Evolutionary conservation across 2,113 vertebrate genomes (phyloP).

Genomic region (Cisticola juncidis): DNA sequence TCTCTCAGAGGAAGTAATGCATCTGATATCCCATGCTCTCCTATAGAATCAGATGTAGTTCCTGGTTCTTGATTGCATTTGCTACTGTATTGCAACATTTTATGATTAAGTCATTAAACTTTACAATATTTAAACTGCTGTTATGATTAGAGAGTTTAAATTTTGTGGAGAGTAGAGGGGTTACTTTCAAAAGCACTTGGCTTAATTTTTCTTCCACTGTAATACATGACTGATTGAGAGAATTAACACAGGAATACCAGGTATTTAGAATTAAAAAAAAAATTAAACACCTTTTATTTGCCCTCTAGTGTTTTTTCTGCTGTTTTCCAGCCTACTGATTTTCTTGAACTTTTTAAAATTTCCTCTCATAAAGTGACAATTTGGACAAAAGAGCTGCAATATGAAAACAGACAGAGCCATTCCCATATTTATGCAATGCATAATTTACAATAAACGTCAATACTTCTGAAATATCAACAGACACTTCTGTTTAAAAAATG

Average conservation of each 20-base stretch:
- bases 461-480: background rate
- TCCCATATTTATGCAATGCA: background rate
- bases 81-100: constrained; percentile 46
- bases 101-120: constrained; percentile 58
- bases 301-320: background rate
- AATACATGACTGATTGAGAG: background rate
- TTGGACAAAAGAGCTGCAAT: background rate
- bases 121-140: constrained; percentile 31
- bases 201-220: constrained; percentile 2
- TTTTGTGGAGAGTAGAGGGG: background rate
- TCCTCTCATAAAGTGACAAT: background rate
- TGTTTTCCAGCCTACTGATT: background rate
- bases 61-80: constrained; percentile 31
- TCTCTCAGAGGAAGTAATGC: background rate
- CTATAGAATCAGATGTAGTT: background rate
- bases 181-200: constrained; percentile 20
- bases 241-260: background rate
- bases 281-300: background rate
- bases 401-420: background rate
- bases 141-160: constrained; percentile 44
- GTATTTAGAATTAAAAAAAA: background rate
- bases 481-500: background rate
- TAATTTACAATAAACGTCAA: background rate
- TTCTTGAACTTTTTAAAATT: background rate
- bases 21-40: background rate